phyloP scores from a whole-genome alignment of 2,113 vertebrate genomes.

The Carlito syrichta region DNA sequence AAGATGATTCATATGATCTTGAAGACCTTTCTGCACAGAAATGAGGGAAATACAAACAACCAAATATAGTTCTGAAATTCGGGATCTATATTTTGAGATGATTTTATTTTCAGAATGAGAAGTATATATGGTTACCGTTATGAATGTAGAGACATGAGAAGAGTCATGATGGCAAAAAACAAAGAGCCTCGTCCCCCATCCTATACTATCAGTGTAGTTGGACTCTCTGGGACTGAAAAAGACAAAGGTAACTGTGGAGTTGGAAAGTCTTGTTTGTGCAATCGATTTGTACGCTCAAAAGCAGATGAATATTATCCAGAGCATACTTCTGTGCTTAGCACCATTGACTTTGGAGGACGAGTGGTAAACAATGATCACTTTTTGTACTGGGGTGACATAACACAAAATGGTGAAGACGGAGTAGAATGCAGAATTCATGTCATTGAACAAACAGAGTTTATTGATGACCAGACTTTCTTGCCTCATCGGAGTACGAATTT shows the following conservation, averaged over 20 bases:
- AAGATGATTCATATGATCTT: constrained; percentile 76
- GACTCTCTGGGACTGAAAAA: constrained; percentile 98
- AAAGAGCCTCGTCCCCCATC: constrained; percentile 97
- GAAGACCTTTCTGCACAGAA: constrained; percentile 62
- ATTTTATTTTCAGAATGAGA: constrained; percentile 85
- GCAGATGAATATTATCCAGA: constrained; percentile 96
- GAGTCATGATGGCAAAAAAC: constrained; percentile 99
- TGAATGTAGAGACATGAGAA: constrained; percentile 92
- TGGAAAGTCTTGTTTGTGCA: constrained; percentile 99
- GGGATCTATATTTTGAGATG: constrained; percentile 78
- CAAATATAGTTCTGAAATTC: constrained; percentile 73
- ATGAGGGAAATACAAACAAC: constrained; percentile 77
- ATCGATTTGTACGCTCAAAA: constrained; percentile 94
- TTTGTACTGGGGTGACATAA: constrained; percentile 98
- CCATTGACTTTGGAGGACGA: constrained; percentile 99
- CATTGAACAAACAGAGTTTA: constrained; percentile 98
- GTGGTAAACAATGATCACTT: constrained; percentile 99
- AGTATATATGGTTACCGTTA: constrained; percentile 82
- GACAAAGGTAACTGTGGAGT: constrained; percentile 99
- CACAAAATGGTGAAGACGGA: constrained; percentile 93
- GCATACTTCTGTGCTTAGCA: constrained; percentile 99
- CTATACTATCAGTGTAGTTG: constrained; percentile 97
- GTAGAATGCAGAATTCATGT: constrained; percentile 96
- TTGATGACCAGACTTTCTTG: constrained; percentile 99
- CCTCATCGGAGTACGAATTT: constrained; percentile 98